Conservation (phyloP, 1,140 invertebrate species). For the Himalopsyche phryganea region DNA sequence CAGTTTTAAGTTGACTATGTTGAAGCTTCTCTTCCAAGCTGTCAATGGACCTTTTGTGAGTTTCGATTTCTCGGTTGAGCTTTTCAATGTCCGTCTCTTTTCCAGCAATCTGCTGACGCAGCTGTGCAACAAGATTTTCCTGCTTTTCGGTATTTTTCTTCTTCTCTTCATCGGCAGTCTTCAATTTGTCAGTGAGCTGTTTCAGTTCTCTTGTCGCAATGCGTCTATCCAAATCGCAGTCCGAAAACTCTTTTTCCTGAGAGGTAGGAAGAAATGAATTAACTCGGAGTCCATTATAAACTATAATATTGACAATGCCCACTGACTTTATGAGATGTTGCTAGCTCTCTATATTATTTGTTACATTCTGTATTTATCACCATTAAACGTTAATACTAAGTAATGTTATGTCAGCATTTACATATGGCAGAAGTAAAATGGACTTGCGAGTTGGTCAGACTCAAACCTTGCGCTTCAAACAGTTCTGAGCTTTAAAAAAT, state of each 20-base stretch:
- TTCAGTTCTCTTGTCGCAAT: conserved; percentile 63
- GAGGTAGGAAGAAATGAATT: conserved; percentile 16
- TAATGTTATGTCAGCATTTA: too few species aligned
- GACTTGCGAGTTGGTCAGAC: too few species aligned
- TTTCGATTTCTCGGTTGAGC: background rate
- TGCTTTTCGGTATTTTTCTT: conserved; percentile 41
- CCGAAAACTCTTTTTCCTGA: conserved; percentile 64
- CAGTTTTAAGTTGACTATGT: background rate
- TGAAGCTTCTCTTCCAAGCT: background rate
- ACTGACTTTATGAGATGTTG: too few species aligned
- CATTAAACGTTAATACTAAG: too few species aligned
- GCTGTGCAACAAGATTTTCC: background rate
- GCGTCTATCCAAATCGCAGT: conserved; percentile 64
- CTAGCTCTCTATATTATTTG: too few species aligned
- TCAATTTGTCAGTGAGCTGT: conserved; percentile 57
- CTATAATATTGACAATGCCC: too few species aligned
- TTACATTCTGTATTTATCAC: too few species aligned
- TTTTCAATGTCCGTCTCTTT: conserved; percentile 9
- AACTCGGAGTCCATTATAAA: too few species aligned
- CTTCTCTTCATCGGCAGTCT: conserved; percentile 48
- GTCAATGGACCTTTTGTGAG: background rate
- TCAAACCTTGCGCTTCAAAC: too few species aligned
- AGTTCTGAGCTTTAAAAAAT: too few species aligned
- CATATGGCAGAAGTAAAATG: too few species aligned
- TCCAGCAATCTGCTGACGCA: conserved; percentile 5